Percentiles rank a stretch among this genome's conserved stretches.
phyloP scores from a whole-genome alignment of 2,797 vertebrate genomes.

The Lophius americanus region DNA sequence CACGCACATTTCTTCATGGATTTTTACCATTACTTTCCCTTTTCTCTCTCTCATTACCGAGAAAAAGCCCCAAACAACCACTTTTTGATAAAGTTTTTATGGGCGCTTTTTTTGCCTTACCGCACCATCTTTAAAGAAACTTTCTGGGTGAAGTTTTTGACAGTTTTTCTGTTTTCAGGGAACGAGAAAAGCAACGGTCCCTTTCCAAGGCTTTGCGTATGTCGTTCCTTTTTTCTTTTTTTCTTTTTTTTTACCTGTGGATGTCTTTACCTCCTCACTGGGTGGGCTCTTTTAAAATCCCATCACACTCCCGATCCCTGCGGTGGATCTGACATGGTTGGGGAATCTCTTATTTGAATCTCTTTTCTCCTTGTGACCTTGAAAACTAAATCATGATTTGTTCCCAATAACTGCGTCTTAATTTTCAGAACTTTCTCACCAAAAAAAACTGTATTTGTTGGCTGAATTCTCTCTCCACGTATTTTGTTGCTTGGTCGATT shows the following conservation, averaged over 20 bases:
- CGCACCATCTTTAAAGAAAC: conserved; percentile 72
- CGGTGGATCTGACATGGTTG: conserved; percentile 88
- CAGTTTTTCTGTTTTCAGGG: conserved; percentile 88
- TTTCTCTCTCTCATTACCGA: conserved; percentile 86
- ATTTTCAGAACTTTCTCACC: conserved; percentile 87
- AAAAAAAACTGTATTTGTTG: conserved; percentile 84
- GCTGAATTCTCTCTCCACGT: conserved; percentile 81
- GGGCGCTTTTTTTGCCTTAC: conserved; percentile 84
- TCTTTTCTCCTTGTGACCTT: conserved; percentile 51
- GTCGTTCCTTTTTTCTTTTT: conserved; percentile 81
- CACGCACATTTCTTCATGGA: conserved; percentile 61
- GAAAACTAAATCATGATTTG: conserved; percentile 67
- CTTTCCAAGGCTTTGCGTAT: conserved; percentile 81
- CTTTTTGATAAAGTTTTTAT: conserved; percentile 88
- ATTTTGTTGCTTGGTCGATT: conserved; percentile 67
- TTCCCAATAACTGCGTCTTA: conserved; percentile 90
- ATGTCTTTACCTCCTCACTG: conserved; percentile 89
- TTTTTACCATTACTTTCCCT: conserved; percentile 82
- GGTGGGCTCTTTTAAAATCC: conserved; percentile 84
- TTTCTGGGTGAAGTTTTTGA: conserved; percentile 85
- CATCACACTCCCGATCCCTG: conserved; percentile 96
- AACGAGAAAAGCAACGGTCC: conserved; percentile 75
- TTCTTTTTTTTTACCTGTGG: conserved; percentile 71
- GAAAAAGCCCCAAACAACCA: conserved; percentile 89
- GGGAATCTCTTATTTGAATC: conserved; percentile 58